Percentiles rank a stretch among this genome's conserved stretches.
These are phyloP conservation scores for Intellagama lesueurii DNA, from an alignment of 2,797 vertebrate genomes.

Conservation along the genomic window DNA sequence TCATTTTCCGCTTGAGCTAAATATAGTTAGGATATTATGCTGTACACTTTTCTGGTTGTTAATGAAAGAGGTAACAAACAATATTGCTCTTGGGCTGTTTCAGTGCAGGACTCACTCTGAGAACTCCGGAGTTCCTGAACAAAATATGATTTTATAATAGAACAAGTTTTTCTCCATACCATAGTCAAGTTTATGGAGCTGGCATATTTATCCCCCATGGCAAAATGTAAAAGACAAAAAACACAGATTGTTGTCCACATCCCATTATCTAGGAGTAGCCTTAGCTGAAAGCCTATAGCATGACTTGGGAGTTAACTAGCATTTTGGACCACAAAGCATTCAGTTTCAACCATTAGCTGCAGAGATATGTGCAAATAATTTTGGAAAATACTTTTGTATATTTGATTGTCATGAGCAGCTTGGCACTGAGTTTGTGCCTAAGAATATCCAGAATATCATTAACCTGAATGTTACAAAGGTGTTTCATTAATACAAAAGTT, in stretches of 20 bases:
- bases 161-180: not conserved
- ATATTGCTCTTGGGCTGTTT: not conserved
- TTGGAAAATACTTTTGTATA: not conserved
- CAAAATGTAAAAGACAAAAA: not conserved
- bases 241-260: not conserved
- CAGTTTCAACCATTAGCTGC: not conserved
- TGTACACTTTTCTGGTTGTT: not conserved
- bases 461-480: not conserved
- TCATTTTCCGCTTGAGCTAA: slow-evolving; percentile 4
- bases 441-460: not conserved
- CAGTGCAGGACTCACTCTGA: not conserved
- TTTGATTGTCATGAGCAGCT: slow-evolving; percentile 13
- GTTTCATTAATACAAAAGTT: not conserved
- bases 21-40: slow-evolving; percentile 3
- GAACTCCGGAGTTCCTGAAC: not conserved
- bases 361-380: slow-evolving; percentile 5
- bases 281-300: not conserved
- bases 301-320: not conserved
- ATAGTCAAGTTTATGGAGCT: not conserved
- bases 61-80: not conserved
- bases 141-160: not conserved
- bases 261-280: not conserved
- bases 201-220: not conserved
- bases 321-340: not conserved
- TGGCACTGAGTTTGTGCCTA: not conserved